Percentiles rank a stretch among this genome's conserved stretches.
phyloP scores from a whole-genome alignment of 1,140 invertebrate genomes.

The Olivierus martensii region DNA sequence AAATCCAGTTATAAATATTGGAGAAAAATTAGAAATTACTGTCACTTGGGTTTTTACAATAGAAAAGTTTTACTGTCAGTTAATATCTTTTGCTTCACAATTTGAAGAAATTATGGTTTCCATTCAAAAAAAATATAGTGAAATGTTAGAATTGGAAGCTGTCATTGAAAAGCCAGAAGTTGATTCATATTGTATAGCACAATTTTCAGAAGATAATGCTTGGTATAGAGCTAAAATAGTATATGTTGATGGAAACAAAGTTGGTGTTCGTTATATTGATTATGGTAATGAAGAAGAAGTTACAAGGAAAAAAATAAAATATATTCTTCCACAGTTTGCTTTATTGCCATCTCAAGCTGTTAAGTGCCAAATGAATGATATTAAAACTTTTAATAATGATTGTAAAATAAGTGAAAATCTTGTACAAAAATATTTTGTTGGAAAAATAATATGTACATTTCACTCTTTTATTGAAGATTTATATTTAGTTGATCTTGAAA shows the following conservation, averaged over 20 bases:
- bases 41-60: neutral
- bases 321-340: constrained; percentile 5
- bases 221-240: constrained; percentile 73
- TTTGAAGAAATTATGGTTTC: constrained; percentile 11
- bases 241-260: constrained; percentile 41
- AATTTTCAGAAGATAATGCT: constrained; percentile 50
- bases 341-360: constrained; percentile 7
- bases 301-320: neutral
- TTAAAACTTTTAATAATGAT: neutral
- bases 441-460: constrained; percentile 3
- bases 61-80: constrained; percentile 7
- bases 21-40: too few species aligned
- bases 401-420: constrained; percentile 1
- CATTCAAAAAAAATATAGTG: constrained; percentile 6
- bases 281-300: constrained; percentile 50
- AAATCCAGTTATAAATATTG: neutral
- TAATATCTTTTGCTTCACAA: neutral
- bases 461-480: constrained; percentile 1
- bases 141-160: neutral
- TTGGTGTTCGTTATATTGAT: constrained; percentile 59
- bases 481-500: constrained; percentile 4
- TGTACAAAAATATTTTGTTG: constrained; percentile 6
- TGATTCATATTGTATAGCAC: constrained; percentile 51
- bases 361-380: constrained; percentile 8
- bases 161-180: constrained; percentile 26